Conservation (phyloP, 2,113 vertebrate genomes). For the Pardalotus punctatus region DNA sequence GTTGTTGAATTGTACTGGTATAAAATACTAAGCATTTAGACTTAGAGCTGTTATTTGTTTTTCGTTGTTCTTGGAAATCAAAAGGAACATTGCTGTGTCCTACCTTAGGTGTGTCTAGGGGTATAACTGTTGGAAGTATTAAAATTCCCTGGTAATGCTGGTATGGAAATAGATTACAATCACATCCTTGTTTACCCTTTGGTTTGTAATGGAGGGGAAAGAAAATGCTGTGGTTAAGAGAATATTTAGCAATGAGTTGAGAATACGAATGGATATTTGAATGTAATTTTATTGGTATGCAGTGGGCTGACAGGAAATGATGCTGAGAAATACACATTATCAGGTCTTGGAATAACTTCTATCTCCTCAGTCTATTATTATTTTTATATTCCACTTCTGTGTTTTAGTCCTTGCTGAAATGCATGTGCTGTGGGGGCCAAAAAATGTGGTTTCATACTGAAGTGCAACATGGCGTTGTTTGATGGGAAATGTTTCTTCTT, state of each 20-base stretch:
- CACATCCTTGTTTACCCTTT: neutral
- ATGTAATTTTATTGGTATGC: neutral
- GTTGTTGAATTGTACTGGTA: neutral
- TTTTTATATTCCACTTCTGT: neutral
- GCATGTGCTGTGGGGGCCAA: neutral
- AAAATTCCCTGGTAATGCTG: neutral
- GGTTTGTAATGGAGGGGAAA: accelerated
- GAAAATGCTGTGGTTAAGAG: neutral
- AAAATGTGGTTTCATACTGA: neutral
- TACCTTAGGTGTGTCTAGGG: neutral
- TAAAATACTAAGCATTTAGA: neutral
- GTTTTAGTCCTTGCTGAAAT: neutral
- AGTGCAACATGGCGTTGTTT: neutral
- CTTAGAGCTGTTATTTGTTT: neutral
- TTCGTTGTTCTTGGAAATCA: neutral
- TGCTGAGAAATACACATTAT: neutral
- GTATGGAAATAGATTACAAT: neutral
- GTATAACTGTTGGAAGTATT: neutral
- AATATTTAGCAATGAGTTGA: neutral
- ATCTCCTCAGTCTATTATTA: neutral
- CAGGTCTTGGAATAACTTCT: neutral
- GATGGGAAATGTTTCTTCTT: neutral
- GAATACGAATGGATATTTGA: neutral
- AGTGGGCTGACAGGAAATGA: neutral
- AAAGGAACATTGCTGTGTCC: neutral